These are phyloP conservation scores for Synaphobranchus kaupii DNA, from an alignment of 2,797 vertebrate species.

Conservation along the genomic window DNA sequence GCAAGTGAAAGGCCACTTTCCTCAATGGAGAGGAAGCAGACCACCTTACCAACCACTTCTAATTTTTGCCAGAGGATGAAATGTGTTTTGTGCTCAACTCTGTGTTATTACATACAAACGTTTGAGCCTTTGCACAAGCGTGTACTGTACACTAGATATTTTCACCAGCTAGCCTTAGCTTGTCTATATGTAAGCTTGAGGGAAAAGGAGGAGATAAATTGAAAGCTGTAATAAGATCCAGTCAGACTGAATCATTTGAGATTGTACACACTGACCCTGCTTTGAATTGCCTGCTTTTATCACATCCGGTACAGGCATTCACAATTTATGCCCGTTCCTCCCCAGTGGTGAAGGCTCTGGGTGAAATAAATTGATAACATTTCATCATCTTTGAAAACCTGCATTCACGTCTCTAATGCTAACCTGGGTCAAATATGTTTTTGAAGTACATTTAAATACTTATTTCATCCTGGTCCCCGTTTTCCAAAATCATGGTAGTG, in stretches of 20 bases:
- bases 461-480: not conserved
- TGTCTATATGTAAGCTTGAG: not conserved
- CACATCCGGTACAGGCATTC: not conserved
- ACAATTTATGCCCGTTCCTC: not conserved
- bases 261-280: slow-evolving; percentile 4
- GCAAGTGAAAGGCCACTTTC: not conserved
- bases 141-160: not conserved
- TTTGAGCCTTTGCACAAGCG: not conserved
- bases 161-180: not conserved
- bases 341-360: not conserved
- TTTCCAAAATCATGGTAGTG: not conserved
- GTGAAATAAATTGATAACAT: slow-evolving; percentile 6
- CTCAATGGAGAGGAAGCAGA: not conserved
- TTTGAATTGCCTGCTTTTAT: not conserved
- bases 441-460: not conserved
- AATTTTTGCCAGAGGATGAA: not conserved
- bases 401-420: not conserved
- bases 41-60: not conserved
- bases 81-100: not conserved
- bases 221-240: not conserved
- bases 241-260: slow-evolving; percentile 4
- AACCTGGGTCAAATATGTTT: not conserved
- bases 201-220: not conserved
- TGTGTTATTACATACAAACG: not conserved
- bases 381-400: not conserved